Percentiles rank a stretch among this genome's conserved stretches.
phyloP scores from a whole-genome alignment of 2,888 invertebrate species.

The Polydesmus complanatus region DNA sequence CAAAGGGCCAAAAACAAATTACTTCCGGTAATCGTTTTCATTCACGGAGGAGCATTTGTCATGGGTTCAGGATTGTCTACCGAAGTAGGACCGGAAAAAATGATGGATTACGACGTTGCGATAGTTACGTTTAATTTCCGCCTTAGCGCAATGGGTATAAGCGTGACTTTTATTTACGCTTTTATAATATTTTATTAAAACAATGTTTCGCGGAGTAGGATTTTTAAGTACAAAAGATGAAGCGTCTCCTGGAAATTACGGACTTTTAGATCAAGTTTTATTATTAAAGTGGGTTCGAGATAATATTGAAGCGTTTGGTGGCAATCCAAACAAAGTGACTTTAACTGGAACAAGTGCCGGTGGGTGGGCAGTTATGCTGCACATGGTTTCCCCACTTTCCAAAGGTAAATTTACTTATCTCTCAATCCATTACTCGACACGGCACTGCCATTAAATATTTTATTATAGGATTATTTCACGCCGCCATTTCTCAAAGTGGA shows the following conservation, averaged over 20 bases:
- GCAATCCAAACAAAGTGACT: background rate
- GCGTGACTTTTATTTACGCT: background rate
- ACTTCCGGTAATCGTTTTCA: background rate
- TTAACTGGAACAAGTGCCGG: background rate
- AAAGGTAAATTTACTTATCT: too few relatives aligned
- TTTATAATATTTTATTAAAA: background rate
- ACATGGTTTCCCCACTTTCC: background rate
- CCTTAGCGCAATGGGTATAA: background rate
- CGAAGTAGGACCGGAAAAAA: background rate
- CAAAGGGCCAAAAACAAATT: background rate
- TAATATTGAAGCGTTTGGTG: background rate
- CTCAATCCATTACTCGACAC: too few relatives aligned
- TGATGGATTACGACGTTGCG: background rate
- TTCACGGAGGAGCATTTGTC: background rate
- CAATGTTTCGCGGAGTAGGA: too few relatives aligned
- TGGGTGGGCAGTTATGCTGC: background rate
- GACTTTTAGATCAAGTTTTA: background rate
- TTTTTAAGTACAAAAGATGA: background rate
- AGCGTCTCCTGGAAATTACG: background rate
- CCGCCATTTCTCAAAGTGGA: background rate
- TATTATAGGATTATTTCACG: background rate
- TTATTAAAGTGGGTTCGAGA: background rate
- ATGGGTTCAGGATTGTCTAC: background rate
- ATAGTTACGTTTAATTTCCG: background rate
- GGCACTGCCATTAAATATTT: too few relatives aligned